Evolutionary conservation across 64 coral and sea anemone species (phyloP).

Genomic region (Pachyseris speciosa): DNA sequence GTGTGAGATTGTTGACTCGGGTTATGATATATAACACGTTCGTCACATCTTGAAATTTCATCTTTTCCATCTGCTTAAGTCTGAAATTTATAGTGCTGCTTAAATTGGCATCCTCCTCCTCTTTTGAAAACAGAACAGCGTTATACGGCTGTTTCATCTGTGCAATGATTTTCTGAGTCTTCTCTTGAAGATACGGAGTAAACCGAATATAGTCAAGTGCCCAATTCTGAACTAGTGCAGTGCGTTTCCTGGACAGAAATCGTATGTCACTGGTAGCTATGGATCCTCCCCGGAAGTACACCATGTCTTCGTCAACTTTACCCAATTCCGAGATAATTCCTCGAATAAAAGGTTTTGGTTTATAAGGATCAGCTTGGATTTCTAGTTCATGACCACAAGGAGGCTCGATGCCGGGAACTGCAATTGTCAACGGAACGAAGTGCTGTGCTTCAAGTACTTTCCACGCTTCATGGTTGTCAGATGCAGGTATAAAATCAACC

Average conservation of each 20-base stretch:
- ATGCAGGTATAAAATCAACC: constrained; percentile 87
- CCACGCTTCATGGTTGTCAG: constrained; percentile 68
- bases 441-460: constrained; percentile 69
- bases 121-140: constrained; percentile 57
- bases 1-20: constrained; percentile 29
- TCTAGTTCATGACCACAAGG: constrained; percentile 69
- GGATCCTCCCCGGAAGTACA: constrained; percentile 76
- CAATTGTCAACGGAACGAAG: constrained; percentile 3
- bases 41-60: constrained; percentile 61
- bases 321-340: constrained; percentile 76
- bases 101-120: neutral
- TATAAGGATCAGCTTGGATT: constrained; percentile 14
- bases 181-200: constrained; percentile 58
- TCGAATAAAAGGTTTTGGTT: constrained; percentile 52
- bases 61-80: constrained; percentile 85
- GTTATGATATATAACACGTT: constrained; percentile 70
- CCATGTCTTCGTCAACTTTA: constrained; percentile 45
- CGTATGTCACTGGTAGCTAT: constrained; percentile 66
- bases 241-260: constrained; percentile 73
- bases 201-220: constrained; percentile 64
- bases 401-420: neutral
- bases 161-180: constrained; percentile 37
- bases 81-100: constrained; percentile 64
- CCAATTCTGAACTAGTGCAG: constrained; percentile 63
- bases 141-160: constrained; percentile 79